phyloP scores from a whole-genome alignment of 2,797 vertebrate species.

The Aselliscus stoliczkanus region DNA sequence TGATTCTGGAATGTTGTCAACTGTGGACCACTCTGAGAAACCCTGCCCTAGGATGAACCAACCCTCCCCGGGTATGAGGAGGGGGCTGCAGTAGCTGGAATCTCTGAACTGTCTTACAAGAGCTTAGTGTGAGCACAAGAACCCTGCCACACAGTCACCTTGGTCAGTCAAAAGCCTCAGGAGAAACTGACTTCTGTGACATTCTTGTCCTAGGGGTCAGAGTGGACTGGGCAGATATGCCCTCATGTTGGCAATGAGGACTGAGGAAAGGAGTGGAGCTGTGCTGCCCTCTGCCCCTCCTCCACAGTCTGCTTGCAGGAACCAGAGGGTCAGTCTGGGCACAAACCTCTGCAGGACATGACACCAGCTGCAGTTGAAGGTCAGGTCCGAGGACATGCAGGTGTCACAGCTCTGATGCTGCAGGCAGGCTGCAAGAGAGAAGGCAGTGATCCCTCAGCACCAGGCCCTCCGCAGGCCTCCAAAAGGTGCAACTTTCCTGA shows the following conservation, averaged over 20 bases:
- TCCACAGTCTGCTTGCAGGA: neutral
- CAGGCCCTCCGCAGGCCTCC: accelerated
- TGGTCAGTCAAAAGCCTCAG: neutral
- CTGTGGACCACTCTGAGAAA: neutral
- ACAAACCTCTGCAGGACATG: conserved; percentile 92
- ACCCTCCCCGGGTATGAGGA: neutral
- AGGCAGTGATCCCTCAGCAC: neutral
- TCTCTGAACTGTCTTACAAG: neutral
- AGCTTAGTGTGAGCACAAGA: neutral
- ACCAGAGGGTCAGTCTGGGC: neutral
- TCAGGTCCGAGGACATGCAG: conserved; percentile 87
- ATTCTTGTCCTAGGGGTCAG: neutral
- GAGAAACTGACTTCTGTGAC: neutral
- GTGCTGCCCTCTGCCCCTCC: neutral
- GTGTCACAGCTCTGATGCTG: conserved; percentile 90
- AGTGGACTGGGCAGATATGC: neutral
- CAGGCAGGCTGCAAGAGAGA: conserved; percentile 88
- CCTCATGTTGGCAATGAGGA: neutral
- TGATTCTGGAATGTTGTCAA: neutral
- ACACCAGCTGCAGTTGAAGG: conserved; percentile 94
- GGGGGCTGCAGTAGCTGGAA: neutral
- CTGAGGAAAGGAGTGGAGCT: neutral
- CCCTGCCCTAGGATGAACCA: neutral
- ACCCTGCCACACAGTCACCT: neutral
- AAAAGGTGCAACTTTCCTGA: neutral